A percentile compares a stretch with the other conserved stretches of the same genome.
phyloP scores from a whole-genome alignment of 2,113 vertebrate genomes.

The Psittacula cyanocephala region DNA sequence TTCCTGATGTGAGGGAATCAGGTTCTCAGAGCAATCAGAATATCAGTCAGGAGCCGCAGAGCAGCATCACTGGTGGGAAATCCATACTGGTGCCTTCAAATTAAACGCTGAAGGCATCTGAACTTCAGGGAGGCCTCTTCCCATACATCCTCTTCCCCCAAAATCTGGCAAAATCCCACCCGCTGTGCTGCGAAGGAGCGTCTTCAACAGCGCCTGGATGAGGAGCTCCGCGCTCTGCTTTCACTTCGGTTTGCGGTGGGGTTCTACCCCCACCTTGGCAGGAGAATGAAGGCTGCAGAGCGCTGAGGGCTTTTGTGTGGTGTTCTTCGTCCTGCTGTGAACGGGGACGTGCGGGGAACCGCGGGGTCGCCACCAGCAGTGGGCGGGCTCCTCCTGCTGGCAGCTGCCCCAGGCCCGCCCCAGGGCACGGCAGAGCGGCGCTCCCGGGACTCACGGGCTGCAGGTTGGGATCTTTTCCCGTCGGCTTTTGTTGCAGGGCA shows the following conservation, averaged over 20 bases:
- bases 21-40: neutral
- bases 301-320: accelerated
- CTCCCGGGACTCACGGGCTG: too few relatives aligned
- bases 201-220: neutral
- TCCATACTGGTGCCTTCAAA: neutral
- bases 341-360: neutral
- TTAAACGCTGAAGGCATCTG: neutral
- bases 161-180: neutral
- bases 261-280: accelerated
- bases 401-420: neutral
- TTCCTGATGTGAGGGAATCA: accelerated
- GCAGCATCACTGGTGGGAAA: neutral
- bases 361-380: neutral
- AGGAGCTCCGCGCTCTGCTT: accelerated
- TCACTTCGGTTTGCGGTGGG: accelerated
- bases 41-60: neutral
- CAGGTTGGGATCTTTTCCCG: too few relatives aligned
- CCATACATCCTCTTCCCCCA: too few relatives aligned
- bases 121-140: neutral
- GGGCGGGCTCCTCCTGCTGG: slow-evolving; percentile 20
- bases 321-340: accelerated
- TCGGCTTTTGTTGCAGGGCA: neutral
- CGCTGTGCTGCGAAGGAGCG: accelerated
- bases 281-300: neutral
- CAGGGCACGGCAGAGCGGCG: neutral